Evolutionary conservation across 2,113 vertebrate species (phyloP).

Genomic region (Silurus asotus): DNA sequence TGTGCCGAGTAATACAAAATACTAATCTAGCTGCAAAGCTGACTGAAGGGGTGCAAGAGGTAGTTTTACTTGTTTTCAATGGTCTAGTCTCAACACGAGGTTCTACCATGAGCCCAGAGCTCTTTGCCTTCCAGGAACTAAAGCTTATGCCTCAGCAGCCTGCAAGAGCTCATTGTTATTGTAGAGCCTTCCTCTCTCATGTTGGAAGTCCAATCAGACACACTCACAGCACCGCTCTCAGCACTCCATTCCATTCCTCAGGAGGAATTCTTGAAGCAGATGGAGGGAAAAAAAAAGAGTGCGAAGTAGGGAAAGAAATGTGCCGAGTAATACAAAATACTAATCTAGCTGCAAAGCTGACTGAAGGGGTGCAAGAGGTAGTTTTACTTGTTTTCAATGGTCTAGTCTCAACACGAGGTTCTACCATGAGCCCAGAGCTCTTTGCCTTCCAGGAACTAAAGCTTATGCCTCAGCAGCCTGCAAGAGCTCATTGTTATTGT

Average conservation of each 20-base stretch:
- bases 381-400: slow-evolving; percentile 75
- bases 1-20: slow-evolving; percentile 65
- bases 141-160: slow-evolving; percentile 51
- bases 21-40: slow-evolving; percentile 63
- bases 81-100: slow-evolving; percentile 71
- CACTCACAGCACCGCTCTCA: not conserved
- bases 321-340: slow-evolving; percentile 66
- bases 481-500: slow-evolving; percentile 61
- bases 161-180: slow-evolving; percentile 59
- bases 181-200: slow-evolving; percentile 66
- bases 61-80: slow-evolving; percentile 75
- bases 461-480: slow-evolving; percentile 43
- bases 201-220: not conserved
- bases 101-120: slow-evolving; percentile 26
- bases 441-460: slow-evolving; percentile 54
- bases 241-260: slow-evolving; percentile 47
- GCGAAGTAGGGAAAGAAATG: slow-evolving; percentile 42
- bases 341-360: slow-evolving; percentile 63
- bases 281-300: slow-evolving; percentile 13
- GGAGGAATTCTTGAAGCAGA: slow-evolving; percentile 48
- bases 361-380: slow-evolving; percentile 60
- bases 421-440: slow-evolving; percentile 24
- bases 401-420: slow-evolving; percentile 70
- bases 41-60: slow-evolving; percentile 59
- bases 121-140: slow-evolving; percentile 47